Evolutionary conservation across 2,113 vertebrate species (phyloP).

Genomic region (Rhabdomys dilectus): DNA sequence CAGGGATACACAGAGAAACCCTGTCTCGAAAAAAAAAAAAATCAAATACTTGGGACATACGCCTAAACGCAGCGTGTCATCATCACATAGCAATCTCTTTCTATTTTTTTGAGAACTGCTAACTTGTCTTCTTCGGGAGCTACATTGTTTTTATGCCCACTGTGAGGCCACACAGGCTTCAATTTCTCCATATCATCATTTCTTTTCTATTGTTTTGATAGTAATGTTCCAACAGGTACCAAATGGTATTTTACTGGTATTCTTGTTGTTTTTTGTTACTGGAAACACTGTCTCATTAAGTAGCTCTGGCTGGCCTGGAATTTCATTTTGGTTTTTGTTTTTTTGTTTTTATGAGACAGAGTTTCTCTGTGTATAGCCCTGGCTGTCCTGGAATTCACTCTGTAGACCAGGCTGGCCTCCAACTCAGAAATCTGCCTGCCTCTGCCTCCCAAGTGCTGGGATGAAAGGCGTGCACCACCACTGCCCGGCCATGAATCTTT

Average conservation of each 20-base stretch:
- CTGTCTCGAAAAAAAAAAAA: no score
- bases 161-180: background rate
- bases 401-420: no score
- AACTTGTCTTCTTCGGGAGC: background rate
- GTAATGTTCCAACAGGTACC: background rate
- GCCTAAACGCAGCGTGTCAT: background rate
- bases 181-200: background rate
- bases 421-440: no score
- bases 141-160: background rate
- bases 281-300: background rate
- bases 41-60: background rate
- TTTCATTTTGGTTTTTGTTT: no score
- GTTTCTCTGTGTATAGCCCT: no score
- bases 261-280: background rate
- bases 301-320: background rate
- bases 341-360: no score
- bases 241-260: background rate
- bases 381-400: no score
- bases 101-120: background rate
- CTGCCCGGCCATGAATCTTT: background rate
- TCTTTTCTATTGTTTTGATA: background rate
- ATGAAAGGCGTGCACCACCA: no score
- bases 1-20: no score
- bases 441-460: no score
- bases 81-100: background rate